phyloP scores from a whole-genome alignment of 1,140 invertebrate species.

The Dolichoris vasculosae region DNA sequence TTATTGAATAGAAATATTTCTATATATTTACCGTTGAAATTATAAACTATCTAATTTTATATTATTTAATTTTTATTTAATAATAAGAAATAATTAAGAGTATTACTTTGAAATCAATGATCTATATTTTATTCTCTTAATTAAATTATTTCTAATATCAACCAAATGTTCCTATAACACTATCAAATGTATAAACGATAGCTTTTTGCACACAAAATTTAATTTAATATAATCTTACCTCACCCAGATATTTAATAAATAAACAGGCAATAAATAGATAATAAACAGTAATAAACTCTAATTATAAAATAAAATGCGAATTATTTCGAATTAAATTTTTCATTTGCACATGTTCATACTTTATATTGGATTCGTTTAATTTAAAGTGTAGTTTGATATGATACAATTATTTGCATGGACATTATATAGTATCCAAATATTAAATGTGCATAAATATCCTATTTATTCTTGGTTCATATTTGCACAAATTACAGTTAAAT shows the following conservation, averaged over 20 bases:
- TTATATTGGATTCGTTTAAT: not conserved
- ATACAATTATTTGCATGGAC: too few species aligned
- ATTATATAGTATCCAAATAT: not conserved
- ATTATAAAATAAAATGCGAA: not conserved
- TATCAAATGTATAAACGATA: not conserved
- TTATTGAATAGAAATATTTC: too few species aligned
- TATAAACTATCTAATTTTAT: too few species aligned
- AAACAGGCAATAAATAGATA: not conserved
- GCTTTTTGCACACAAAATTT: not conserved
- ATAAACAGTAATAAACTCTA: not conserved
- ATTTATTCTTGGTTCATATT: not conserved
- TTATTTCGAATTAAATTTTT: not conserved
- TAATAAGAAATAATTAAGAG: too few species aligned
- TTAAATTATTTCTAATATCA: not conserved
- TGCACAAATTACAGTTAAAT: not conserved
- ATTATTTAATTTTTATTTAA: too few species aligned
- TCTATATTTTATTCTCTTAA: too few species aligned
- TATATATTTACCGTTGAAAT: too few species aligned
- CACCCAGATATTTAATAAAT: not conserved
- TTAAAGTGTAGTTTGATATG: not conserved
- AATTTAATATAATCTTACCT: not conserved
- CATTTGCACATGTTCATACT: not conserved
- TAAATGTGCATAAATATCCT: not conserved
- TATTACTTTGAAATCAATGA: too few species aligned
- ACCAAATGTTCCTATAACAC: not conserved